Evolutionary conservation across 35 echinoderm and acorn worm genomes (phyloP).

Genomic region (Ophioderma brevispina): DNA sequence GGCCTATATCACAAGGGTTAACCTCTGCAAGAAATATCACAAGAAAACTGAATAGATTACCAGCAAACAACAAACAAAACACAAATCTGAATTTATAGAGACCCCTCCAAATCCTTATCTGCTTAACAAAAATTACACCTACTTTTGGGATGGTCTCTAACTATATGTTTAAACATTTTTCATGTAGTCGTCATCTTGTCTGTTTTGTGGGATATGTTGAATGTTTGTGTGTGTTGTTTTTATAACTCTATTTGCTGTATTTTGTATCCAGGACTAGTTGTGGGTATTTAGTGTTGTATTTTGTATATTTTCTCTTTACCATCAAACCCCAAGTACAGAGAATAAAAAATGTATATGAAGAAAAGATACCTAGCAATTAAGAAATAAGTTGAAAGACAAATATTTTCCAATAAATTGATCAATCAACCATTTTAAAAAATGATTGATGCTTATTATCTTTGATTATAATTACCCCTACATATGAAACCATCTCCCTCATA

Average conservation of each 20-base stretch:
- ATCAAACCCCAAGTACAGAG: too few relatives aligned
- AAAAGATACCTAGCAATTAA: background rate
- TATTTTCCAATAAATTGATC: background rate
- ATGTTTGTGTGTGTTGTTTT: background rate
- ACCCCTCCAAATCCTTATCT: background rate
- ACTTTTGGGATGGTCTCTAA: background rate
- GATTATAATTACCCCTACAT: slow-evolving; percentile 32
- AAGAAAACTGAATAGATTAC: background rate
- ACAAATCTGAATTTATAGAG: too few relatives aligned
- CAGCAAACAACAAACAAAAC: too few relatives aligned
- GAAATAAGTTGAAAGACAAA: background rate
- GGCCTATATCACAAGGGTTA: slow-evolving; percentile 26
- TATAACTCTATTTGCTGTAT: background rate
- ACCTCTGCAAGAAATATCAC: background rate
- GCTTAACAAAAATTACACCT: background rate
- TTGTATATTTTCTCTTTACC: too few relatives aligned
- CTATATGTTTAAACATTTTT: background rate
- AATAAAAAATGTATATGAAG: too few relatives aligned
- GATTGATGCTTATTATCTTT: background rate
- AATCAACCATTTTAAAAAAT: too few relatives aligned
- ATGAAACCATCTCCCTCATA: slow-evolving; percentile 40
- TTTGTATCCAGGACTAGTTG: background rate
- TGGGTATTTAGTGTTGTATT: too few relatives aligned
- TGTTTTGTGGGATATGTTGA: background rate
- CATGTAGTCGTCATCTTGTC: background rate